Conservation (phyloP, 2,888 invertebrate species). For the Willowsia nigromaculata region DNA sequence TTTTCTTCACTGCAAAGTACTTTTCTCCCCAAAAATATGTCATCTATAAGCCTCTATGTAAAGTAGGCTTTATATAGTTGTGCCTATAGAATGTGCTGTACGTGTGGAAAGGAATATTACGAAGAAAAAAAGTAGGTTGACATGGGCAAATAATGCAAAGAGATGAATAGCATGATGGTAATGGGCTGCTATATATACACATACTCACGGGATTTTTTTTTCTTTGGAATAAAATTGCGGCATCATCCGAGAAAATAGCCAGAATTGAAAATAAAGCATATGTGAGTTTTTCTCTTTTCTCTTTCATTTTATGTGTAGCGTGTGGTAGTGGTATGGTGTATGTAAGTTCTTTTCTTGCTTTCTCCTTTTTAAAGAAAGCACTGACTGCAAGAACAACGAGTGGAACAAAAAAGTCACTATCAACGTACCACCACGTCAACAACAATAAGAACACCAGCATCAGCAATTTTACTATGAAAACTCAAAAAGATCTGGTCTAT, state of each 20-base stretch:
- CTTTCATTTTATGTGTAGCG: neutral
- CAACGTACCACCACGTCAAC: neutral
- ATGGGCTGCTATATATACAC: slow-evolving; percentile 40
- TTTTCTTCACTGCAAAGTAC: neutral
- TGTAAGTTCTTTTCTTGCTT: too few species aligned
- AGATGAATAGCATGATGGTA: slow-evolving; percentile 66
- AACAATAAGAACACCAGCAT: neutral
- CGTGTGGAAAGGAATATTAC: neutral
- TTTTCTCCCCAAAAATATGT: neutral
- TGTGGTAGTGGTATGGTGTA: too few species aligned
- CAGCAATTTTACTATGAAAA: neutral
- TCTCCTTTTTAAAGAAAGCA: neutral
- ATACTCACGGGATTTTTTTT: slow-evolving; percentile 53
- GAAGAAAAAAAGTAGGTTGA: slow-evolving; percentile 65
- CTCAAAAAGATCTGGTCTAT: neutral
- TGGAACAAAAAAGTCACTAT: neutral
- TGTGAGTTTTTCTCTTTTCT: neutral
- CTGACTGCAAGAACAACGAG: neutral
- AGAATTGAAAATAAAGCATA: neutral
- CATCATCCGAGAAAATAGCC: neutral
- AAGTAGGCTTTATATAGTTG: neutral
- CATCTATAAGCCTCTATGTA: neutral
- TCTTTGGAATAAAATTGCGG: neutral
- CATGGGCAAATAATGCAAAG: slow-evolving; percentile 65
- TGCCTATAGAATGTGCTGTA: neutral